phyloP scores from a whole-genome alignment of 2,113 vertebrate genomes.

The Gracilinanus agilis region DNA sequence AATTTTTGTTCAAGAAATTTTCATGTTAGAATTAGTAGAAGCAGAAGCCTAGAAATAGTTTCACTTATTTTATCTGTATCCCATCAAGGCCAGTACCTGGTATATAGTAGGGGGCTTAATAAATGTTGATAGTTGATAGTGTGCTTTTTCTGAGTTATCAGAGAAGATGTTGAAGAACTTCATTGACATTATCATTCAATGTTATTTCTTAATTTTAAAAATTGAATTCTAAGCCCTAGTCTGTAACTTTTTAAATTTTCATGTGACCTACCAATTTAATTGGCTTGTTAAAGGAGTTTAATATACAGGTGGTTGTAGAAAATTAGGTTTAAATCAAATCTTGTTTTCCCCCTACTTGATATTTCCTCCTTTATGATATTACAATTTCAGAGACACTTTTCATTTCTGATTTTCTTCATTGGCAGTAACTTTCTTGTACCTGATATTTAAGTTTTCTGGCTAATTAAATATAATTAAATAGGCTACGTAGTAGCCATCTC shows the following conservation, averaged over 20 bases:
- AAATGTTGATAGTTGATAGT: not conserved
- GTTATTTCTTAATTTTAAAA: slow-evolving; percentile 10
- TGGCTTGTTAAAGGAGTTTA: not conserved
- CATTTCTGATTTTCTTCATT: slow-evolving; percentile 49
- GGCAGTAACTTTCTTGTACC: not conserved
- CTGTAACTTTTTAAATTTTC: not conserved
- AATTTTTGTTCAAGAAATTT: no score
- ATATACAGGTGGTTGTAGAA: not conserved
- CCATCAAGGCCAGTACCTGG: no score
- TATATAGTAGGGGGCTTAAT: not conserved
- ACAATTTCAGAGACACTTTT: not conserved
- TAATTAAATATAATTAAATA: not conserved
- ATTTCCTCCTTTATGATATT: not conserved
- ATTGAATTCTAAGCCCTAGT: not conserved
- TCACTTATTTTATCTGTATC: no score
- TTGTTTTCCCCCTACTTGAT: not conserved
- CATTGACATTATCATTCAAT: not conserved
- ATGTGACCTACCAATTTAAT: not conserved
- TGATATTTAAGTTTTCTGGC: slow-evolving; percentile 30
- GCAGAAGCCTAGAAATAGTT: not conserved
- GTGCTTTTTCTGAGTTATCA: not conserved
- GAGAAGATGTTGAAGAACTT: not conserved
- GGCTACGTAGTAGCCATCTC: not conserved
- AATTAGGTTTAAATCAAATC: slow-evolving; percentile 19
- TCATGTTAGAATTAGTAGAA: slow-evolving; percentile 21